Evolutionary conservation across 2,113 vertebrate genomes (phyloP), one percentile per base, ranked within the genome.

Genomic region (Anoplopoma fimbria): DNA sequence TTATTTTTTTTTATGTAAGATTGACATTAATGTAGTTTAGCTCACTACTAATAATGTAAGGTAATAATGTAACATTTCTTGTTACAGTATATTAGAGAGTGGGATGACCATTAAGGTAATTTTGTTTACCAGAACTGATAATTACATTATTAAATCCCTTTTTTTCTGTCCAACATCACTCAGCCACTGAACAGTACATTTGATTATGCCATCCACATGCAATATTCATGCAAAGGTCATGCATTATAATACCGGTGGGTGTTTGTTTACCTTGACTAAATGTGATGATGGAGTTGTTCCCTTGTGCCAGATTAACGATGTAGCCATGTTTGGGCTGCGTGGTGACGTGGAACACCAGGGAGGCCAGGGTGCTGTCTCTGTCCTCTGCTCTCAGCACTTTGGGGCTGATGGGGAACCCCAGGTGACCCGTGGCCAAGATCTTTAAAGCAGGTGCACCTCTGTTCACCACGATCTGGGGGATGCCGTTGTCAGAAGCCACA

Each of bases 251-350:
- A 23, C 3, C 23, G 12, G 4, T 60, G 42, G 21, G 67, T 57
- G 67, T 60, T 75, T 77, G 40, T 82, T 94, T 97, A 99, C 98
- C 98, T 98, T 99, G 98, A 34, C 95, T 97, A 69, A 99, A 99
- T 40, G 95, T 94, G 71, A 78, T 82, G 91, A 99, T 90, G 51
- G 97, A 98, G 91, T 96, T 93, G 91, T 99, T 98, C 60, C 98
- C 97, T 84, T 93, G 95, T 83, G 93, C 95, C 90, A 97, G 81
- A 91, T 98, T 93, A 61, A 98, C 93, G 74, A 99, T 93, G 89
- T 97, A 96, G 6, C 98, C 98, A 29, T 99, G 96, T 65, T 87
- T 95, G 0, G 97, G 97, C 25, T 91, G 92, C 17, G 93, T 89
- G 0, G 95, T 97, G 84, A 99, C 88, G 73, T 93, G 92, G 88